Base-by-base conservation (phyloP, 30 jellyfish, hydroid and myxozoan species). In the Clytia hemisphaerica region DNA sequence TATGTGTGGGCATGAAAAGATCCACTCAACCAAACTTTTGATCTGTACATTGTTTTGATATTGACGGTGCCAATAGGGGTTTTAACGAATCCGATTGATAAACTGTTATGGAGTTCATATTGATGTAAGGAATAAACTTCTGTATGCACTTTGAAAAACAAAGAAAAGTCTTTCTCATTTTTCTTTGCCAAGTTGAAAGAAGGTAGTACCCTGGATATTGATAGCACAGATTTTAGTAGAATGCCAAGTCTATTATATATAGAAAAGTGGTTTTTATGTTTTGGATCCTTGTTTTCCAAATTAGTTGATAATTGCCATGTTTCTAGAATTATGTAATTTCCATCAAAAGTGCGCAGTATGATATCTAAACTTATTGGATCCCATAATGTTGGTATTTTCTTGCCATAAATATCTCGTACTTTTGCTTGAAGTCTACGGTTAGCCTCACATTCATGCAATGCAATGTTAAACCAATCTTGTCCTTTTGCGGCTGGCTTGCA, bases 401-500 rank as follows among this genome's bases (percentile, higher is more conserved):
- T 81, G 29, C 76, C 85, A 77, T 62, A 89, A 33, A 75, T 77
- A 7, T 66, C 60, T 35, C 61, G 73, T 9, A 89, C 76, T 80
- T 75, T 93, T 45, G 55, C 73, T 46, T 77, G 84, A 6, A 89
- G 50, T 18, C 75, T 90, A 46, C 53, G 49, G 24, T 63, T 83
- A 14, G 83, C 67, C 7, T 40, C 61, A 9, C 36, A 45, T 6
- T 85, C 90, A 22, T 93, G 90, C 36, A 89, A 53, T 2, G 98
- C 82, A 16, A 89, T 68, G 48, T 89, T 89, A 66, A 89, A 89
- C 98, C 98, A 89, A 62, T 89, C 98, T 22, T 76, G 76, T 35
- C 98, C 98, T 22, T 73, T 84, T 14, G 98, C 83, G 63, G 73
- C 57, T 26, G 98, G 90, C 9, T 81, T 81, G 1, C 93, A 89